Percentiles rank a stretch among this genome's conserved stretches.
Evolutionary conservation across 2,113 vertebrate genomes (phyloP).

Genomic region (Ursus arctos): DNA sequence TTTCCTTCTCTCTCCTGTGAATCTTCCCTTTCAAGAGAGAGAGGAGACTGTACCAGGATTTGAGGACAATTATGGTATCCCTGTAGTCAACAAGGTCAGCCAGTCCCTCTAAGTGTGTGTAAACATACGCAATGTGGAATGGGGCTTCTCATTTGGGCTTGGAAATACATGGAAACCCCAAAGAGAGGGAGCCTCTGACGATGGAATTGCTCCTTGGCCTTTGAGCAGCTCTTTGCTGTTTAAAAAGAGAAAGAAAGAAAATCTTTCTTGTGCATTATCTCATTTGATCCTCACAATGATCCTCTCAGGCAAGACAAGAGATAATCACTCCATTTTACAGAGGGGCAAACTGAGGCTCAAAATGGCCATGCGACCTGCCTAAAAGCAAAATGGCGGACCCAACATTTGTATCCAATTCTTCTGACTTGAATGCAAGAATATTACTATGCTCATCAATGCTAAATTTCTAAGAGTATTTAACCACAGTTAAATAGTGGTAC

Average conservation of each 20-base stretch:
- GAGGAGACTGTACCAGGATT: neutral
- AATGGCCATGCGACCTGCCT: neutral
- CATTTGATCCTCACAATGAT: neutral
- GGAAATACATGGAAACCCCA: neutral
- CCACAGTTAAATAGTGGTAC: neutral
- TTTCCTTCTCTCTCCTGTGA: neutral
- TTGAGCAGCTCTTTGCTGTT: neutral
- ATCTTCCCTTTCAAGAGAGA: neutral
- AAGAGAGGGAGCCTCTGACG: neutral
- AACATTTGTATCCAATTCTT: neutral
- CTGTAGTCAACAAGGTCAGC: neutral
- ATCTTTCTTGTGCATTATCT: neutral
- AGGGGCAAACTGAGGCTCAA: neutral
- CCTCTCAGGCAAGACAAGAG: neutral
- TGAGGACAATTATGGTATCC: neutral
- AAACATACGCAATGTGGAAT: fast-evolving
- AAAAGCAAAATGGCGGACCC: neutral
- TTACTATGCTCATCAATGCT: neutral
- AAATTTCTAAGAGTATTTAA: neutral
- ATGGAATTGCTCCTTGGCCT: neutral
- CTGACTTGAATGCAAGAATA: neutral
- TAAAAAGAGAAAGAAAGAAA: neutral
- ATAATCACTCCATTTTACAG: neutral
- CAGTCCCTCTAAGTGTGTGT: too few species aligned
- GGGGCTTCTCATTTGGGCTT: neutral